Evolutionary conservation across 1,140 invertebrate genomes (phyloP), one percentile per base, ranked within the genome.

Genomic region (Heterodera schachtii): DNA sequence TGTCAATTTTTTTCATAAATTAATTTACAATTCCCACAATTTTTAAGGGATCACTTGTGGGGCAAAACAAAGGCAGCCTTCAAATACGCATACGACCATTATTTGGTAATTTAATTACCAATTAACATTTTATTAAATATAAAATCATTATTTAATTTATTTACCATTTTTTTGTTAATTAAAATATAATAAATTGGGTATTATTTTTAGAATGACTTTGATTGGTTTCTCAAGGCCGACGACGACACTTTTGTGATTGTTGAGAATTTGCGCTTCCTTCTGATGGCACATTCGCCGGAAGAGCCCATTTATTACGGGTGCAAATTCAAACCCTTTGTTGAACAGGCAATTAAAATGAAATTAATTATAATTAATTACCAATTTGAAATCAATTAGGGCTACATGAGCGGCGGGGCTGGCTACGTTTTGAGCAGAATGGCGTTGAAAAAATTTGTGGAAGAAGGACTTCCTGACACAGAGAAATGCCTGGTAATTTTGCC

Each of bases 31-130:
- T n/a, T n/a, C n/a, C n/a, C n/a, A n/a, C n/a, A n/a, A n/a, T n/a
- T n/a, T 52, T 52, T 52, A 31, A 92, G 96, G 73, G 93, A 97
- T 83, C 93, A 94, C 90, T 91, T 98, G 9, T 98, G 96, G 95
- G 94, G 93, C n/a, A 98, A 98, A 91, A 98, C 96, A 0, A 96
- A 96, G 91, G 94, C 94, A 87, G 95, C 95, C 0, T 98, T 97
- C 90, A 93, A 94, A 88, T 91, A 92, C 71, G 84, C 90, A 13
- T 90, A 91, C 76, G 86, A 91, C 16, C 80, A 91, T 71, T 86
- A 90, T 83, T 83, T 90, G 31, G 85, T 90, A 81, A 90, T 66
- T 74, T 9, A 8, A 11, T 52, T 52, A 52, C 11, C 11, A 52
- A 52, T 6, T 49, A 49, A 49, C 9, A 49, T 6, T 49, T 49